Percentiles rank a stretch among this genome's conserved stretches.
Conservation (phyloP, 2,888 invertebrate species). For the Eupeodes luniger region DNA sequence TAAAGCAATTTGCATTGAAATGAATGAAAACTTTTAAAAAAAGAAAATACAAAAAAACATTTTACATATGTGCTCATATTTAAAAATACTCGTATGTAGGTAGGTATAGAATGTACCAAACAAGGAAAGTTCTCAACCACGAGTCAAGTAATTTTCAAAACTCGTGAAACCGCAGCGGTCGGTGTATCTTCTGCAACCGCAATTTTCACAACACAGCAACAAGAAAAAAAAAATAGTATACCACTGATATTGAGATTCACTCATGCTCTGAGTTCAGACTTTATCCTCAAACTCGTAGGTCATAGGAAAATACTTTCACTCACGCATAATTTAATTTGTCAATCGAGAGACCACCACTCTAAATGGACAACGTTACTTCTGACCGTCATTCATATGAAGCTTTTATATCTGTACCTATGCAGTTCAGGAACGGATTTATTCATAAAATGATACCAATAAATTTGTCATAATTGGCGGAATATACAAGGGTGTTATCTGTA, state of each 20-base stretch:
- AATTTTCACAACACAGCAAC: background rate
- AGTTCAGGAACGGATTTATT: background rate
- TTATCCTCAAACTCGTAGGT: conserved; percentile 30
- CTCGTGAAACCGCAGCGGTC: background rate
- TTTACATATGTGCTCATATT: conserved; percentile 29
- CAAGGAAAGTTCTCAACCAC: conserved; percentile 17
- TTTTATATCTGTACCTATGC: background rate
- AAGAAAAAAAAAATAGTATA: background rate
- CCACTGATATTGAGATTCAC: conserved; percentile 41
- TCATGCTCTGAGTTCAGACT: background rate
- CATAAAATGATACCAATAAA: background rate
- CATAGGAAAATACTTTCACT: conserved; percentile 49
- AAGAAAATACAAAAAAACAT: conserved; percentile 11
- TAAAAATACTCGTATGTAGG: background rate
- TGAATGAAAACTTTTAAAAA: conserved; percentile 53
- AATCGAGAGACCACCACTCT: conserved; percentile 68
- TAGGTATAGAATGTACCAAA: conserved; percentile 8
- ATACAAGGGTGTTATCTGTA: too few relatives aligned
- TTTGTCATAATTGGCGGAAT: too few relatives aligned
- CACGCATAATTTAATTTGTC: conserved; percentile 75
- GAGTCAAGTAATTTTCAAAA: conserved; percentile 56
- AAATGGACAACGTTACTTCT: conserved; percentile 63
- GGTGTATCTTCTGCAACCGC: conserved; percentile 1
- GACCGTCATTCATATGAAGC: conserved; percentile 18
- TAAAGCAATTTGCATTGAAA: conserved; percentile 76